Evolutionary conservation across 92 coral and sea anemone species (phyloP).

Genomic region (Porites cylindrica): DNA sequence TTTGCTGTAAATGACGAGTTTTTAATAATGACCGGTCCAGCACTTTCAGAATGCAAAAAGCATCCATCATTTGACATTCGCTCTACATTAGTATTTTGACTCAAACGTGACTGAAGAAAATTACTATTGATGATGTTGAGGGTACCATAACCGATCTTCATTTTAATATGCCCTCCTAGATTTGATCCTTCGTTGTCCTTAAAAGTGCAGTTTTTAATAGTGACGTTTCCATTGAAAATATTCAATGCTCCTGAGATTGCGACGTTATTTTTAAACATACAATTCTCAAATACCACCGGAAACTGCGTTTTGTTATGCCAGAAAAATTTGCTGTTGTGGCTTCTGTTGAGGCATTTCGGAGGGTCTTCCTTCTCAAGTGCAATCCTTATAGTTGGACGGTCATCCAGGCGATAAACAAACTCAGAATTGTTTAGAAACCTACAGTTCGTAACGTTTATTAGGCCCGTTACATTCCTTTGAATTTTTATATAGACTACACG

Average conservation of each 20-base stretch:
- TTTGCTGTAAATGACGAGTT: slow-evolving; percentile 42
- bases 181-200: slow-evolving; percentile 38
- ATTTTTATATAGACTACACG: not conserved
- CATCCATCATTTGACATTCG: not conserved
- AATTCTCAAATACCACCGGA: slow-evolving; percentile 39
- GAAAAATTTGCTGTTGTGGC: too few relatives aligned
- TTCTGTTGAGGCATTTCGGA: not conserved
- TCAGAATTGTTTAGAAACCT: slow-evolving; percentile 19
- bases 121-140: slow-evolving; percentile 35
- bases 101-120: slow-evolving; percentile 26
- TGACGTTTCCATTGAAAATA: slow-evolving; percentile 29
- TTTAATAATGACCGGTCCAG: slow-evolving; percentile 23
- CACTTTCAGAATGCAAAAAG: slow-evolving; percentile 58
- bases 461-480: not conserved
- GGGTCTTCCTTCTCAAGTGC: not conserved
- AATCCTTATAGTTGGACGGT: slow-evolving; percentile 11
- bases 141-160: slow-evolving; percentile 43
- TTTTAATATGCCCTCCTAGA: slow-evolving; percentile 28
- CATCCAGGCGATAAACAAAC: not conserved
- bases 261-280: slow-evolving; percentile 37
- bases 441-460: not conserved
- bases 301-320: not conserved
- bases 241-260: slow-evolving; percentile 53
- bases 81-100: not conserved
- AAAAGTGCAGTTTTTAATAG: slow-evolving; percentile 39